Percentiles rank a stretch among this genome's conserved stretches.
These are phyloP conservation scores for Falcaria lacertinaria DNA, from an alignment of 2,888 invertebrate genomes.

Conservation along the genomic window DNA sequence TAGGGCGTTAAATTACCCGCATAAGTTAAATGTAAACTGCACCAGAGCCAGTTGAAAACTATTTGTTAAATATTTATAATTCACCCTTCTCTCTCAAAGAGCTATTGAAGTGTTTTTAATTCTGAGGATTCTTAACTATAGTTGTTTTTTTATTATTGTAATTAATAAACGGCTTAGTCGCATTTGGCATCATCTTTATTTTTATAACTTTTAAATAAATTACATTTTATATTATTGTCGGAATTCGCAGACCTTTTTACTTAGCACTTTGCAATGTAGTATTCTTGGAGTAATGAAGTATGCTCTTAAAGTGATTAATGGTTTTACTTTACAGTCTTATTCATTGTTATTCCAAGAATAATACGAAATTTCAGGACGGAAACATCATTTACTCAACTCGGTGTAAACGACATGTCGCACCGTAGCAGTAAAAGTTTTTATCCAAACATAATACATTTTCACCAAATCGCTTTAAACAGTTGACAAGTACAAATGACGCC, in stretches of 20 bases:
- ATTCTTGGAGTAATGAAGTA: neutral
- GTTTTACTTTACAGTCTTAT: neutral
- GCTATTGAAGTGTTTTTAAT: slow-evolving; percentile 25
- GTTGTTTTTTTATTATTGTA: no score
- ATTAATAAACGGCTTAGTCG: no score
- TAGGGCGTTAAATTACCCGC: no score
- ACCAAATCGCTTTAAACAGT: neutral
- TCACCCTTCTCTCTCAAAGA: slow-evolving; percentile 30
- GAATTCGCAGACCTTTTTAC: no score
- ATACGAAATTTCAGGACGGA: neutral
- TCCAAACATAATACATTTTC: neutral
- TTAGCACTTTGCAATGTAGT: slow-evolving; percentile 15
- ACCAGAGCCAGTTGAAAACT: slow-evolving; percentile 15
- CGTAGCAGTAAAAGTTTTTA: neutral
- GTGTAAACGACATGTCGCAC: neutral
- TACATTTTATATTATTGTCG: no score
- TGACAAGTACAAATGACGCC: slow-evolving; percentile 14
- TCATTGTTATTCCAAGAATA: neutral
- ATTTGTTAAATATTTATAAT: slow-evolving; percentile 39
- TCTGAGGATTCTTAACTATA: no score
- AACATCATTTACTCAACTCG: neutral
- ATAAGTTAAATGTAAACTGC: neutral
- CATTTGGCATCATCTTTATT: no score
- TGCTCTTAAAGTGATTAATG: neutral
- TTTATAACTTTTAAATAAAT: no score